These are phyloP conservation scores for Chromoteleia sp. DNA, from an alignment of 2,888 invertebrate genomes.

Conservation along the genomic window DNA sequence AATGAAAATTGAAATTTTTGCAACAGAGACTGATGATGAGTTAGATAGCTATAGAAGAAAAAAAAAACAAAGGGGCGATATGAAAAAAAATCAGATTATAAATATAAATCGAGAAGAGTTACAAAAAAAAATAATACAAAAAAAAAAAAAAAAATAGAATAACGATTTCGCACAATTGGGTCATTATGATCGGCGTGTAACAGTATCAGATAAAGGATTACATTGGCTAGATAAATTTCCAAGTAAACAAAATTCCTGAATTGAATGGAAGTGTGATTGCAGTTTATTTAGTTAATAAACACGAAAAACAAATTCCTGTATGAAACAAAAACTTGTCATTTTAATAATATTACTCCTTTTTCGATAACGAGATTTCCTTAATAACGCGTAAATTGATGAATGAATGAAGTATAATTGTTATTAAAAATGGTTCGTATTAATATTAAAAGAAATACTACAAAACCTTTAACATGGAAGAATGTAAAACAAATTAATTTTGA, in stretches of 20 bases:
- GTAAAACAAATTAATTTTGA: no score
- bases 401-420: no score
- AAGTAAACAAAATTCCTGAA: conserved; percentile 5
- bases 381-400: no score
- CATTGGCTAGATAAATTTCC: conserved; percentile 20
- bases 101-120: conserved; percentile 2
- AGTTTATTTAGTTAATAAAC: conserved; percentile 1
- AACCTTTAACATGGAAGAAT: no score
- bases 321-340: neutral
- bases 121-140: no score
- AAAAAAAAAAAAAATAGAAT: conserved; percentile 3
- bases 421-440: no score
- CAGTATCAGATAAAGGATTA: conserved; percentile 30
- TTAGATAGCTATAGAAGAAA: neutral
- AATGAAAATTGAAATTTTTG: no score
- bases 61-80: conserved; percentile 1
- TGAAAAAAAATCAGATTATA: conserved; percentile 13
- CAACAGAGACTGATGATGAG: no score
- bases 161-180: conserved; percentile 21
- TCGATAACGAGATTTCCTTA: no score
- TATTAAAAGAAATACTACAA: no score
- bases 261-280: conserved; percentile 3
- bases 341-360: no score
- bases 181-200: conserved; percentile 35
- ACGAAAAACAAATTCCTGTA: neutral